phyloP scores from a whole-genome alignment of 2,797 vertebrate genomes.

The Glossophaga mutica region DNA sequence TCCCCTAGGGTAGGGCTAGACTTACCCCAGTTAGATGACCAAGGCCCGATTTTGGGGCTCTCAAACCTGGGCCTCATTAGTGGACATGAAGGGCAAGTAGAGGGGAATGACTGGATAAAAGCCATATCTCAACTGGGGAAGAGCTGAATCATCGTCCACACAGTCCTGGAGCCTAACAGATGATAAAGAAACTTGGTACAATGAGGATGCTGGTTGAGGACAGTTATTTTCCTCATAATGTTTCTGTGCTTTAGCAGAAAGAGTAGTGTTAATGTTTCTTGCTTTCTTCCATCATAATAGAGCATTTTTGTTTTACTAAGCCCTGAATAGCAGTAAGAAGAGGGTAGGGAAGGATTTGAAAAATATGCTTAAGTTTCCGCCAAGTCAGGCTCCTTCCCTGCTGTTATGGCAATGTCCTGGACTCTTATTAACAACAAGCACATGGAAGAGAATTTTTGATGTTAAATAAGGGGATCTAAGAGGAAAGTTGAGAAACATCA shows the following conservation, averaged over 20 bases:
- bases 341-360: not conserved
- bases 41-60: not conserved
- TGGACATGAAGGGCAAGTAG: not conserved
- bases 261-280: not conserved
- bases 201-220: not conserved
- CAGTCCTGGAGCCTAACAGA: not conserved
- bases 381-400: not conserved
- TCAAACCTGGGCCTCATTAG: not conserved
- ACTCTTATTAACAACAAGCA: not conserved
- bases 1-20: not conserved
- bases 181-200: not conserved
- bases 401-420: not conserved
- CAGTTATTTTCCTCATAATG: not conserved
- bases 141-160: not conserved
- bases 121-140: not conserved
- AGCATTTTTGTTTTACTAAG: not conserved
- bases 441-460: not conserved
- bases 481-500: not conserved
- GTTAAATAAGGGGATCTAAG: not conserved
- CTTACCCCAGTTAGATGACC: accelerated
- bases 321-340: not conserved
- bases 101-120: not conserved
- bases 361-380: not conserved
- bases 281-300: not conserved
- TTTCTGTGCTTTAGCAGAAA: not conserved